phyloP scores from a whole-genome alignment of 2,113 vertebrate genomes.

The Brienomyrus brachyistius region DNA sequence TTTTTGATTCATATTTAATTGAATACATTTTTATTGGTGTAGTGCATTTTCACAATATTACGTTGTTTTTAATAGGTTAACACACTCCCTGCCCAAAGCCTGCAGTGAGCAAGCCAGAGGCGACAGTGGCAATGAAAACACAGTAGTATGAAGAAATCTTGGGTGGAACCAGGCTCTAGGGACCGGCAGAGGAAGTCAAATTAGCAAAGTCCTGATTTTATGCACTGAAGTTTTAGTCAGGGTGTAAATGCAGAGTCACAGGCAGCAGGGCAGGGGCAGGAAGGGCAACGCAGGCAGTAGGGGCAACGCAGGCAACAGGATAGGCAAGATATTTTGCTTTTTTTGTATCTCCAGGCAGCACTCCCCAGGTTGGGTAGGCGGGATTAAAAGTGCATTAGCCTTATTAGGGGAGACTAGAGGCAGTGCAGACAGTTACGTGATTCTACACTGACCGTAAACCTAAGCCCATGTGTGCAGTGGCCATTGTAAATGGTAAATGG shows the following conservation, averaged over 20 bases:
- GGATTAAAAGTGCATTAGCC: background rate
- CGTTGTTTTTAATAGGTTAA: background rate
- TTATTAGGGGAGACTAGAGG: background rate
- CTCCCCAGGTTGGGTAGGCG: background rate
- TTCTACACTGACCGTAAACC: background rate
- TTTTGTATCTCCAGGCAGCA: no score
- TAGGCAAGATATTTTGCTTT: no score
- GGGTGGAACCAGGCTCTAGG: background rate
- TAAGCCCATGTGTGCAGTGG: background rate
- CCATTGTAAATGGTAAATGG: no score
- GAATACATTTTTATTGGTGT: background rate
- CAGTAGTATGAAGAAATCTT: background rate
- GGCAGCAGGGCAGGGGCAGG: background rate
- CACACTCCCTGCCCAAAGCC: background rate
- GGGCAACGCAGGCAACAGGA: background rate
- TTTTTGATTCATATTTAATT: background rate
- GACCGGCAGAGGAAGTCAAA: background rate
- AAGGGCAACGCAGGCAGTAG: background rate
- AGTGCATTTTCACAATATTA: background rate
- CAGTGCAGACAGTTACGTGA: background rate
- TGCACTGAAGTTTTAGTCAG: background rate
- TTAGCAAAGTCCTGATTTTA: background rate
- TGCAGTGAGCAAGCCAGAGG: background rate
- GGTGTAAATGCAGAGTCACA: background rate
- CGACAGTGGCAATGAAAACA: background rate